These are phyloP conservation scores for Anser brachyrhynchus DNA, from an alignment of 2,113 vertebrate species.

Conservation along the genomic window DNA sequence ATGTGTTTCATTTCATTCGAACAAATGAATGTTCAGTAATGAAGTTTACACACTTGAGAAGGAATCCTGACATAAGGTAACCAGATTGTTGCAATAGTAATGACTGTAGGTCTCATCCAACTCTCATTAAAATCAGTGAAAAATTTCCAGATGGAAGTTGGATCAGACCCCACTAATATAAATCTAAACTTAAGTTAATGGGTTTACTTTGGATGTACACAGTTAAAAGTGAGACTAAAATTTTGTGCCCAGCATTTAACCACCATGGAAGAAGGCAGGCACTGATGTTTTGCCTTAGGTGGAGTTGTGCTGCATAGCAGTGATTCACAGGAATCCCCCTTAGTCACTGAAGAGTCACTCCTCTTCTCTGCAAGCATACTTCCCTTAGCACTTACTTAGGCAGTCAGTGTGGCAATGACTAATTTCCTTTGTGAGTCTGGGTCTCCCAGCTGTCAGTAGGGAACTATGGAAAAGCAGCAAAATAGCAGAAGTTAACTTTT, in stretches of 20 bases:
- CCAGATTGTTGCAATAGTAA: slow-evolving; percentile 18
- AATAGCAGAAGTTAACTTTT: background rate
- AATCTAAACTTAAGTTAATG: background rate
- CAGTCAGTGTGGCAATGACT: background rate
- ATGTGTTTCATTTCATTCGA: background rate
- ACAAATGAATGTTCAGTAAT: background rate
- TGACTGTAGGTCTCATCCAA: background rate
- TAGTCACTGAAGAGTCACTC: background rate
- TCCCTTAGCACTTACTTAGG: background rate
- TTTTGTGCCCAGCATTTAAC: background rate
- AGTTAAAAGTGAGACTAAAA: background rate
- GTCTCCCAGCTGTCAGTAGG: background rate
- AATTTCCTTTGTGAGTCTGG: slow-evolving; percentile 23
- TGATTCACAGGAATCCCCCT: background rate
- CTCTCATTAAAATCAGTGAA: slow-evolving; percentile 1
- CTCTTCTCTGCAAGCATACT: background rate
- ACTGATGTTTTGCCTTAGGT: background rate
- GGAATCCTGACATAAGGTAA: slow-evolving; percentile 23
- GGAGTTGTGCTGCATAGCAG: background rate
- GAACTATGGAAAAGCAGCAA: background rate
- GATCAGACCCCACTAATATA: background rate
- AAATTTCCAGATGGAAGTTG: background rate
- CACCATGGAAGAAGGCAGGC: background rate
- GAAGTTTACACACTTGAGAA: background rate
- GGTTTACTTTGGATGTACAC: background rate